These are phyloP conservation scores for Cladopsammia gracilis DNA, from an alignment of 64 coral and sea anemone genomes.

Conservation along the genomic window DNA sequence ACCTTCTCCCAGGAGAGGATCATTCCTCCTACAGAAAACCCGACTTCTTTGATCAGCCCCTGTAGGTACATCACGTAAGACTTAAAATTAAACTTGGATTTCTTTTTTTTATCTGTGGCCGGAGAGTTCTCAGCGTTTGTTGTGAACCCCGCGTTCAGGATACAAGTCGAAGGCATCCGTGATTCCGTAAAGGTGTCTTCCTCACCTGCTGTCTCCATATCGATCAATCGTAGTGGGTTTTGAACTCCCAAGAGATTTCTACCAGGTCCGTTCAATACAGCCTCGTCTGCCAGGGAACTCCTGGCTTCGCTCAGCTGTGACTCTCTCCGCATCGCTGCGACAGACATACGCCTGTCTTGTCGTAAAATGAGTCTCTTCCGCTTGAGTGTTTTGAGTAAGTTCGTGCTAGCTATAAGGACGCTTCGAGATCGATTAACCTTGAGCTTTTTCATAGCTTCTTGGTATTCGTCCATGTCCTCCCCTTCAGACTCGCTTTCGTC, in stretches of 20 bases:
- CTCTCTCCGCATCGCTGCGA: slow-evolving; percentile 73
- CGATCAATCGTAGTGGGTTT: slow-evolving; percentile 14
- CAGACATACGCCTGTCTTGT: slow-evolving; percentile 76
- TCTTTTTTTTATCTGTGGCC: slow-evolving; percentile 19
- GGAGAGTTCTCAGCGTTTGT: neutral
- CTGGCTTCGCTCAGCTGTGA: slow-evolving; percentile 38
- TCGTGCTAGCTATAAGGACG: slow-evolving; percentile 89
- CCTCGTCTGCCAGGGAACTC: neutral
- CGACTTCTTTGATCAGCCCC: slow-evolving; percentile 74
- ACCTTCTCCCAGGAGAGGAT: slow-evolving; percentile 95
- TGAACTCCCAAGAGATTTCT: slow-evolving; percentile 20
- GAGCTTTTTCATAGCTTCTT: slow-evolving; percentile 89
- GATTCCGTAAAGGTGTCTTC: slow-evolving; percentile 6
- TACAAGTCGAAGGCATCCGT: slow-evolving; percentile 12
- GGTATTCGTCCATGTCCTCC: slow-evolving; percentile 91
- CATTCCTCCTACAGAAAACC: slow-evolving; percentile 93
- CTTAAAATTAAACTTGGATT: slow-evolving; percentile 93
- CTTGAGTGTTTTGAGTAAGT: slow-evolving; percentile 78
- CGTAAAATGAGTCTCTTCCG: slow-evolving; percentile 87
- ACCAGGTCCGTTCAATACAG: neutral
- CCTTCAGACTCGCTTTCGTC: slow-evolving; percentile 89
- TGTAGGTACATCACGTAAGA: slow-evolving; percentile 96
- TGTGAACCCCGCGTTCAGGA: slow-evolving; percentile 22
- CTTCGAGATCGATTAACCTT: slow-evolving; percentile 88
- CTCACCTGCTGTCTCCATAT: neutral